These are phyloP conservation scores for Pollicipes pollicipes DNA, from an alignment of 1,140 invertebrate genomes.

Conservation along the genomic window DNA sequence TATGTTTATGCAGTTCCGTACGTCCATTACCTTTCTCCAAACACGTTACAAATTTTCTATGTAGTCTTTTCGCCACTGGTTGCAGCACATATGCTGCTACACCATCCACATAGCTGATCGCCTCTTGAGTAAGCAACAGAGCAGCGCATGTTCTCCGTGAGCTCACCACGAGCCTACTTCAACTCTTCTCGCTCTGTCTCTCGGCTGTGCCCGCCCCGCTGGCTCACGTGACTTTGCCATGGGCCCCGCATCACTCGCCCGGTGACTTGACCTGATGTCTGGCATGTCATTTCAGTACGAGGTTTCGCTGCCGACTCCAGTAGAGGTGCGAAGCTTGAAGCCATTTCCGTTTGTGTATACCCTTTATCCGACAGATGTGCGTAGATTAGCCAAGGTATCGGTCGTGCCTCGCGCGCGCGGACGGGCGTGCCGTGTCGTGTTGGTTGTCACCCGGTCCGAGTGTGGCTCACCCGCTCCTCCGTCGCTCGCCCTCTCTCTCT, in stretches of 20 bases:
- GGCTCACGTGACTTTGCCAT: constrained; percentile 5
- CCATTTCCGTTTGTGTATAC: constrained; percentile 1
- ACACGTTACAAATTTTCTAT: no score
- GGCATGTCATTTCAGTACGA: constrained; percentile 1
- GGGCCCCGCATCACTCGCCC: constrained; percentile 4
- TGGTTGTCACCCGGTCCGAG: not conserved
- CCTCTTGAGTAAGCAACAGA: no score
- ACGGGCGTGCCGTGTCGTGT: not conserved
- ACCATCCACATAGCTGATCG: no score
- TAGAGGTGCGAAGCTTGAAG: constrained; percentile 1
- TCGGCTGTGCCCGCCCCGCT: not conserved
- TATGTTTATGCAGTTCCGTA: no score
- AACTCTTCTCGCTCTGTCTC: not conserved
- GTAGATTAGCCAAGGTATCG: constrained; percentile 1
- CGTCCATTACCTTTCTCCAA: no score
- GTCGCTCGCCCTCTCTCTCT: not conserved
- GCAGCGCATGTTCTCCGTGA: not conserved
- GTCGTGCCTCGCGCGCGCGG: not conserved
- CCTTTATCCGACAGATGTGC: constrained; percentile 1
- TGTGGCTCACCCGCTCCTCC: not conserved
- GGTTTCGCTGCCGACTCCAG: not conserved
- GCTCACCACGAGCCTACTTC: not conserved
- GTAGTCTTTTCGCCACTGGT: no score
- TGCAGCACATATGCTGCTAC: no score
- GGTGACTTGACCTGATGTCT: constrained; percentile 7